A percentile compares a stretch with the other conserved stretches of the same genome.
Conservation (phyloP, 2,888 invertebrate genomes). For the Drosophila aldrichi region DNA sequence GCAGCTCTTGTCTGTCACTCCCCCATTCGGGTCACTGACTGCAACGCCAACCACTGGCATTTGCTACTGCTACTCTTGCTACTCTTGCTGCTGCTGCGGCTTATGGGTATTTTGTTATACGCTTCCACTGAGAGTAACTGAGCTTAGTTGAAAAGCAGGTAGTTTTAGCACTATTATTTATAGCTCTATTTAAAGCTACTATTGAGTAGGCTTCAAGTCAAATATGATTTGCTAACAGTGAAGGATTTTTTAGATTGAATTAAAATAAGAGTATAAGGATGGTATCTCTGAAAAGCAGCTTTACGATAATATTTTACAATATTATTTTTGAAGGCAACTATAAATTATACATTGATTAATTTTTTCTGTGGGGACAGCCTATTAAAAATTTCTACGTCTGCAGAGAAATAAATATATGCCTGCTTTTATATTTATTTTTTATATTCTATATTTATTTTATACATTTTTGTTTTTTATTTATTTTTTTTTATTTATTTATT, state of each 20-base stretch:
- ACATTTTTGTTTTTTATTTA: no score
- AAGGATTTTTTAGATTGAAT: no score
- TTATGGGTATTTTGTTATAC: slow-evolving; percentile 1
- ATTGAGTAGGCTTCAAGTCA: background rate
- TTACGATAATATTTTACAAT: no score
- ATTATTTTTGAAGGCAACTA: no score
- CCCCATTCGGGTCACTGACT: slow-evolving; percentile 23
- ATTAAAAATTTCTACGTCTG: no score
- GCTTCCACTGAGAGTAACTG: background rate
- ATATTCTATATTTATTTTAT: no score
- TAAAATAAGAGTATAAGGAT: no score
- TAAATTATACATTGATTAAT: no score
- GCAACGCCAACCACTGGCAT: slow-evolving; percentile 9
- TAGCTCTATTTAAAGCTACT: background rate
- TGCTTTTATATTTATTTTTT: no score
- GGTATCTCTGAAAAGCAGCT: no score
- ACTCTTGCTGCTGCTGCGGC: background rate
- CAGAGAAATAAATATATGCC: no score
- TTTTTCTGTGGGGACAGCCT: rapidly evolving
- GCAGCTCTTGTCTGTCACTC: slow-evolving; percentile 10
- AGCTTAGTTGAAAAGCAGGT: background rate
- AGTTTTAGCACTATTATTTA: background rate
- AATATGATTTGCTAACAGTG: background rate
- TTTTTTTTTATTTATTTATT: no score
- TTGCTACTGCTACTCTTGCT: slow-evolving; percentile 2